Evolutionary conservation across 1,140 invertebrate genomes (phyloP).

Genomic region (Heliconius nattereri): DNA sequence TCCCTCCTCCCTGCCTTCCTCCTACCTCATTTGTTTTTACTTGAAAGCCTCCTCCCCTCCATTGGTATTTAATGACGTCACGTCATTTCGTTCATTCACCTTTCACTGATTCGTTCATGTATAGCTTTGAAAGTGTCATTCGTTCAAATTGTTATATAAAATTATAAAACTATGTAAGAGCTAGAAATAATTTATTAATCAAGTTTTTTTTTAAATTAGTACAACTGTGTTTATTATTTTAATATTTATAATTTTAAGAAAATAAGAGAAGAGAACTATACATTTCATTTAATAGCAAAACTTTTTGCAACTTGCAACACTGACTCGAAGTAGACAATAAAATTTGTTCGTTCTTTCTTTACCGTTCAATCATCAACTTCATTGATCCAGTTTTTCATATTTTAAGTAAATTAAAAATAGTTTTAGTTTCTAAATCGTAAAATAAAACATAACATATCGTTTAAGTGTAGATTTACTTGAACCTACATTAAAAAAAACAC

Average conservation of each 20-base stretch:
- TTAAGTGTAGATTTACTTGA: constrained; percentile 39
- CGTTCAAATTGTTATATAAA: not conserved
- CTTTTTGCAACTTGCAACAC: constrained; percentile 44
- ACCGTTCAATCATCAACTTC: constrained; percentile 65
- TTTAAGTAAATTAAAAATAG: constrained; percentile 52
- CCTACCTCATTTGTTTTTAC: constrained; percentile 53
- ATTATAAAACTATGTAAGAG: not conserved
- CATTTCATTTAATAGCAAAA: constrained; percentile 11
- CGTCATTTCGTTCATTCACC: constrained; percentile 36
- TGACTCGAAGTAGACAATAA: constrained; percentile 29
- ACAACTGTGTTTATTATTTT: not conserved
- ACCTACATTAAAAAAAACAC: constrained; percentile 50
- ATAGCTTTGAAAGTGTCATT: not conserved
- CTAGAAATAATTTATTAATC: too few species aligned
- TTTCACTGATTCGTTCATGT: constrained; percentile 14
- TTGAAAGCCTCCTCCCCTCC: constrained; percentile 62
- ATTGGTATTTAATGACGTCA: constrained; percentile 21
- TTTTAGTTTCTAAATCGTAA: constrained; percentile 33
- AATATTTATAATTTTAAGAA: not conserved
- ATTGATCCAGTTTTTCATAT: constrained; percentile 64
- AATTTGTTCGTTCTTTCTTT: constrained; percentile 54
- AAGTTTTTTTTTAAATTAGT: too few species aligned
- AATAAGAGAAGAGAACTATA: not conserved
- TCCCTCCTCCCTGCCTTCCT: constrained; percentile 65
- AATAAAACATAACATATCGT: constrained; percentile 40